A percentile compares a stretch with the other conserved stretches of the same genome.
phyloP scores from a whole-genome alignment of 1,140 invertebrate species.

The Aphis craccivora region DNA sequence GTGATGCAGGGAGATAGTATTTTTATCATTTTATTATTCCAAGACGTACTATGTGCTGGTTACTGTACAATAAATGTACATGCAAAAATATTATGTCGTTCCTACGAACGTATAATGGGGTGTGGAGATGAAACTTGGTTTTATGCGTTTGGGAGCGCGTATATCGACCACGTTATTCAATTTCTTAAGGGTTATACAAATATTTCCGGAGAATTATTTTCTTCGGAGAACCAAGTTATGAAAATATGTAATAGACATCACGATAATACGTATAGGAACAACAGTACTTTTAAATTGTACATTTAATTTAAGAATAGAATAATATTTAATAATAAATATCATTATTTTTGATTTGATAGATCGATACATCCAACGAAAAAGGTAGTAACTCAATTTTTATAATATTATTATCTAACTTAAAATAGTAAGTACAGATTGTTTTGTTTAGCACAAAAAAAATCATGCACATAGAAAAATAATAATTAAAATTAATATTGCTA shows the following conservation, averaged over 20 bases:
- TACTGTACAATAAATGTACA: not conserved
- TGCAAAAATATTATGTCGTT: not conserved
- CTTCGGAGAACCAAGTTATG: not conserved
- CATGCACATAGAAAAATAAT: not conserved
- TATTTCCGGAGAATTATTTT: not conserved
- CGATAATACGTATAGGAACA: not conserved
- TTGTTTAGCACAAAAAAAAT: not conserved
- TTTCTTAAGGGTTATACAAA: not conserved
- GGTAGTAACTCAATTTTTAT: too few species aligned
- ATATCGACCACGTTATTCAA: not conserved
- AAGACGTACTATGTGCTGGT: not conserved
- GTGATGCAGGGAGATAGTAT: not conserved
- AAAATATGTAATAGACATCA: not conserved
- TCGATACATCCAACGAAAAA: too few species aligned
- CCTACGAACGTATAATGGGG: not conserved
- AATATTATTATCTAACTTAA: too few species aligned
- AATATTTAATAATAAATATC: too few species aligned
- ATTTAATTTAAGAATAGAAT: not conserved
- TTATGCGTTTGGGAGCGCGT: not conserved
- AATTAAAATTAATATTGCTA: not conserved
- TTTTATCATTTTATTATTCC: not conserved
- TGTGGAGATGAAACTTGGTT: not conserved
- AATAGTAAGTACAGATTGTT: not conserved
- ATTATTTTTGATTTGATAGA: too few species aligned
- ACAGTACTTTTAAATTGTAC: not conserved